Evolutionary conservation across 2,113 vertebrate genomes (phyloP).

Genomic region (Rhineura floridana): DNA sequence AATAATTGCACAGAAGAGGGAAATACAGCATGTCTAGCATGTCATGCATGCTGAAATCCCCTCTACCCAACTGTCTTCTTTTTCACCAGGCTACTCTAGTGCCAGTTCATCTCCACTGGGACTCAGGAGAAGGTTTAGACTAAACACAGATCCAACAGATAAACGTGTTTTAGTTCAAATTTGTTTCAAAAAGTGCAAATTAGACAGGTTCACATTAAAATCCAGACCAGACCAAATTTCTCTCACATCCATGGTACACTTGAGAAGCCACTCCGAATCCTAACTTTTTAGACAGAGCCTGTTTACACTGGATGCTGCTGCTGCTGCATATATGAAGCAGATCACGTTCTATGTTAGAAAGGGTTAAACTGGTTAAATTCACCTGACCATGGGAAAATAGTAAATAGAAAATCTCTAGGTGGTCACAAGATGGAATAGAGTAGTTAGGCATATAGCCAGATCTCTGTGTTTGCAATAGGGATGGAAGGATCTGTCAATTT

Average conservation of each 20-base stretch:
- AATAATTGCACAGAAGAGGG: background rate
- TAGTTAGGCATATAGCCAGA: background rate
- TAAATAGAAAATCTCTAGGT: too few relatives aligned
- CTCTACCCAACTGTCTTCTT: too few relatives aligned
- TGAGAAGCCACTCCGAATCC: background rate
- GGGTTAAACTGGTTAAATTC: background rate
- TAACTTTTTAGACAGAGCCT: background rate
- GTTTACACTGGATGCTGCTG: background rate
- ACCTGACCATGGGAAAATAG: background rate
- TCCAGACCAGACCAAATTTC: too few relatives aligned
- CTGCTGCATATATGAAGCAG: background rate
- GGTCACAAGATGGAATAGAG: background rate
- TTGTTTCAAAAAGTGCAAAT: too few relatives aligned
- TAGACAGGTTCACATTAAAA: too few relatives aligned
- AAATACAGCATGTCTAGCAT: too few relatives aligned
- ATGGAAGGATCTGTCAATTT: too few relatives aligned
- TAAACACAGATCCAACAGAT: too few relatives aligned
- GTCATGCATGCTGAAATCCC: too few relatives aligned
- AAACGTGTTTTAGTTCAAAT: too few relatives aligned
- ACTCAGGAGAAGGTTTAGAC: background rate
- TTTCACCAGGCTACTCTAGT: too few relatives aligned
- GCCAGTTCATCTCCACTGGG: background rate
- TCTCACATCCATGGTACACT: too few relatives aligned
- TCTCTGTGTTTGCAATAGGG: background rate
- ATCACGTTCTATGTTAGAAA: background rate